Base-by-base conservation (phyloP, 92 coral and sea anemone genomes). In the Diadumene lineata region DNA sequence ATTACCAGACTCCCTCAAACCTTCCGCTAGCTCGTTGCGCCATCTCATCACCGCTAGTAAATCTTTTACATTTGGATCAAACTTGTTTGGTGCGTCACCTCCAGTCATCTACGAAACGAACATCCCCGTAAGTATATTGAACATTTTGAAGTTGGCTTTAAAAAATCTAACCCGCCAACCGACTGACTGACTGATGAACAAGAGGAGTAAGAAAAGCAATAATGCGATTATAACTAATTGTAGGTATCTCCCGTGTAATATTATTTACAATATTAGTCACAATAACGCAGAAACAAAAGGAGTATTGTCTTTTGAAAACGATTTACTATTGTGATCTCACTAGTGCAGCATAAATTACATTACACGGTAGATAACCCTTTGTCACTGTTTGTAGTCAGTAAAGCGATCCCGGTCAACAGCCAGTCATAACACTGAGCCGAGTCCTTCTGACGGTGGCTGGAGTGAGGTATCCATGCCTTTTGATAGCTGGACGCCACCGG, bases 1-100 rank as follows among this genome's bases (percentile, higher is more conserved):
- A 46, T 80, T 92, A 43, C 96, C 97, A 65, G 98, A 94, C n/a
- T 70, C 88, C 66, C 85, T 92, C 83, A 91, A 91, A 60, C 97
- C 96, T 17, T 76, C 90, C 25, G 88, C 64, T 61, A 34, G 22
- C 67, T 73, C 64, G 2, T 72, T 62, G 19, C 81, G 70, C n/a
- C n/a, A n/a, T 16, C 3, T 84, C 72, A 55, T 38, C 13, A 38
- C 79, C 18, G 72, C 83, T 15, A 91, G 93, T 84, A 91, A 88
- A 78, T 84, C 90, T 11, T 85, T 91, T 53, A 81, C 97, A 62
- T 91, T 73, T 71, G 93, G 97, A 60, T 28, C 68, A 18, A 63
- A 78, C 17, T 32, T 68, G 56, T 80, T 60, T 60, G 82, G 78
- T 55, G 26, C 68, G 0, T 64, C 85, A 4, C 77, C 89, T 8